Evolutionary conservation across 2,797 vertebrate species (phyloP), one percentile per base, ranked within the genome.

Genomic region (Platalea minor): DNA sequence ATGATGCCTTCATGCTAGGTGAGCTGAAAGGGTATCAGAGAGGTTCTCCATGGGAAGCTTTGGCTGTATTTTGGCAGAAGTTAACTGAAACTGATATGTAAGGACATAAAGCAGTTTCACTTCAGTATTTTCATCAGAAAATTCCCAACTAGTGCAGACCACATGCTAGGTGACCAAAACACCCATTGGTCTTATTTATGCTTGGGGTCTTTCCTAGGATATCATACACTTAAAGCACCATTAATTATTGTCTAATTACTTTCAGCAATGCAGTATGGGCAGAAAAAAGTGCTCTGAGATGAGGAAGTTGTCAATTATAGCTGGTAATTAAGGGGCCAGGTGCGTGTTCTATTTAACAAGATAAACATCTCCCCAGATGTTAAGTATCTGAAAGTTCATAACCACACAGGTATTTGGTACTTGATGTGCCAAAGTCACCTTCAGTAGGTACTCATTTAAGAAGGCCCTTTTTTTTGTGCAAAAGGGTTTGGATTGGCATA

Each of bases 311-410:
- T 97, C 98, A 97, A 97, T 98, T 98, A 98, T 92, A 97, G 97
- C 96, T 97, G 96, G 97, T 97, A 98, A 98, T 98, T 97, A 98
- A 97, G 96, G 96, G 96, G 92, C 96, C 97, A 98, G 97, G 95
- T 97, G 97, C 96, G 95, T 94, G 92, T 97, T 98, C 98, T 98
- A 98, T 98, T 98, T 98, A 98, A 98, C 96, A 98, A 98, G 96
- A 98, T 96, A 98, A 97, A 97, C 97, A 98, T 96, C 93, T 97
- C 89, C 94, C 97, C 97, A 98, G 97, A 98, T 98, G 97, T 91
- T 97, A 86, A 95, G 92, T 97, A 93, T 97, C 95, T 98, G 96
- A 84, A 97, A 97, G 92, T 95, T 98, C 93, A 84, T 97, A 97
- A 96, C 95, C 90, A 94, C 77, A 88, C 95, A 97, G 95, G 91